A percentile compares a stretch with the other conserved stretches of the same genome.
These are phyloP conservation scores for Muscidifurax raptorellus DNA, from an alignment of 1,140 invertebrate genomes.

Conservation along the genomic window DNA sequence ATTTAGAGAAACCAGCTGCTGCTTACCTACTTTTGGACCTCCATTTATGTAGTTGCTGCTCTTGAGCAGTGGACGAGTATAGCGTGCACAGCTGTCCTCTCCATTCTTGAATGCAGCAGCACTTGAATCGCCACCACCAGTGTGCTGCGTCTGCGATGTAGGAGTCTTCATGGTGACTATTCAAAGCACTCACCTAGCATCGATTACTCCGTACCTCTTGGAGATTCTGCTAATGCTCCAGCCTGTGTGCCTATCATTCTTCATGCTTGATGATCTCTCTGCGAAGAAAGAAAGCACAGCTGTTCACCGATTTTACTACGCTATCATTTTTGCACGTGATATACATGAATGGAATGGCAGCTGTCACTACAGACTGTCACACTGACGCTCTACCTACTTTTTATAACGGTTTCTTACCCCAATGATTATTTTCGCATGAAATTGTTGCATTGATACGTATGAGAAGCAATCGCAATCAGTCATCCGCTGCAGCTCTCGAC, in stretches of 20 bases:
- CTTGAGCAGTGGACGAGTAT: conserved; percentile 15
- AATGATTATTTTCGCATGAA: background rate
- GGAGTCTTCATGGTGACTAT: conserved; percentile 45
- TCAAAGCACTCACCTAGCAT: conserved; percentile 19
- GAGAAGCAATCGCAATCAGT: background rate
- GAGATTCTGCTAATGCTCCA: background rate
- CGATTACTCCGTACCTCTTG: conserved; percentile 16
- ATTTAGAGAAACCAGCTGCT: conserved; percentile 69
- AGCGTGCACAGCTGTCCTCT: conserved; percentile 28
- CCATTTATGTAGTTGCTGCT: conserved; percentile 43
- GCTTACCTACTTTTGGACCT: conserved; percentile 64
- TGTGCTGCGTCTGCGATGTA: conserved; percentile 32
- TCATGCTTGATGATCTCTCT: conserved; percentile 5
- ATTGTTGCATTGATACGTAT: background rate
- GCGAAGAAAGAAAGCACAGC: background rate
- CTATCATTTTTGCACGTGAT: background rate
- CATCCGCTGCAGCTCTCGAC: background rate
- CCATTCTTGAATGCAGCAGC: conserved; percentile 28
- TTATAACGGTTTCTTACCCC: background rate
- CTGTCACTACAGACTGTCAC: conserved; percentile 7
- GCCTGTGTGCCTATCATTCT: background rate
- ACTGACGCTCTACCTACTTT: background rate
- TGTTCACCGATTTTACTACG: background rate
- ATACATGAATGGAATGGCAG: conserved; percentile 24
- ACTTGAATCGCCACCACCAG: conserved; percentile 34